A percentile compares a stretch with the other conserved stretches of the same genome.
Evolutionary conservation across 2,888 invertebrate genomes (phyloP).

Genomic region (Adineta ricciae): DNA sequence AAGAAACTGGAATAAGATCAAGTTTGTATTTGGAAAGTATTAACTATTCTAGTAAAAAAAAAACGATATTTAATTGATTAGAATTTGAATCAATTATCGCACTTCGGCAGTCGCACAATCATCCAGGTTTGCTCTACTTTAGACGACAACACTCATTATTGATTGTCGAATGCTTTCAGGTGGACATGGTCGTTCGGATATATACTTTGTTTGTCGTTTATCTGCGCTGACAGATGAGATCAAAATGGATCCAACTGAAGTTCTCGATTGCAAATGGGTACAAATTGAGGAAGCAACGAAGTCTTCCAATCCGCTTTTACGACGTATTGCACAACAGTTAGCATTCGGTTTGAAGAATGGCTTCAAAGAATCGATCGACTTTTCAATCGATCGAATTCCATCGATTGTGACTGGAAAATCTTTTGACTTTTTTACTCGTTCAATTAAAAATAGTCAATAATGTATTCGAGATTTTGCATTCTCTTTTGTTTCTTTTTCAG

Average conservation of each 20-base stretch:
- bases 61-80: background rate
- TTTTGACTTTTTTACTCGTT: background rate
- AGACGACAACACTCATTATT: background rate
- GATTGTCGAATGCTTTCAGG: background rate
- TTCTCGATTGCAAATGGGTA: slow-evolving; percentile 10
- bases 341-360: background rate
- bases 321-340: background rate
- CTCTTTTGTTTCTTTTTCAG: background rate
- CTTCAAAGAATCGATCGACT: background rate
- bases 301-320: background rate
- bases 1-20: slow-evolving; percentile 1
- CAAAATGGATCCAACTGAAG: background rate
- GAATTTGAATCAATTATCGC: slow-evolving; percentile 20
- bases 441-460: background rate
- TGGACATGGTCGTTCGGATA: slow-evolving; percentile 1
- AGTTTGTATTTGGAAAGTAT: background rate
- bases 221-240: background rate
- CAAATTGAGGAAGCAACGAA: background rate
- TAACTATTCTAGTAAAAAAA: too few relatives aligned
- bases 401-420: background rate
- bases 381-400: background rate
- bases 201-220: background rate
- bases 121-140: background rate
- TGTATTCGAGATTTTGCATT: background rate
- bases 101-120: background rate